Conservation (phyloP, 2,888 invertebrate genomes). For the Ophion ellenae region DNA sequence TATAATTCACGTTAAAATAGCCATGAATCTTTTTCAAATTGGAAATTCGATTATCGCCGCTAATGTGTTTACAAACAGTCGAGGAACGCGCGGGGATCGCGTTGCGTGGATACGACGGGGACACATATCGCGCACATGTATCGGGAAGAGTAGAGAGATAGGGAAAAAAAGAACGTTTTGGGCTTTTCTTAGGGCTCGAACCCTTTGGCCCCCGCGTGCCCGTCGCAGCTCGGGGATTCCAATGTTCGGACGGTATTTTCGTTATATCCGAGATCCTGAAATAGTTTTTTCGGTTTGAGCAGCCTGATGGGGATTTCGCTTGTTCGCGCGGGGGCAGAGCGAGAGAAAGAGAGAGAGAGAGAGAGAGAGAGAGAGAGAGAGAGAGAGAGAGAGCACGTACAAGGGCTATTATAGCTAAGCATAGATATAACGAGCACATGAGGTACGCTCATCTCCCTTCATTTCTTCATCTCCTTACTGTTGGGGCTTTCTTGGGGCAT, state of each 20-base stretch:
- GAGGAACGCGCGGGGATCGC: conserved; percentile 3
- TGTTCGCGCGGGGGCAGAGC: conserved; percentile 62
- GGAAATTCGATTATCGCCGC: conserved; percentile 58
- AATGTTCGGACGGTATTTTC: conserved; percentile 69
- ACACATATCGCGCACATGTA: conserved; percentile 17
- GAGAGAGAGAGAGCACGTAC: conserved; percentile 11
- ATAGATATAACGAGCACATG: conserved; percentile 14
- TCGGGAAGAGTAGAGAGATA: conserved; percentile 9
- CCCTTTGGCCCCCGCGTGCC: conserved; percentile 23
- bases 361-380: conserved; percentile 3
- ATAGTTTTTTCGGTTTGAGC: conserved; percentile 74
- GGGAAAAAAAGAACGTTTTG: conserved; percentile 12
- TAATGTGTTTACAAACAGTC: conserved; percentile 68
- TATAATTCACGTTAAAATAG: conserved; percentile 64
- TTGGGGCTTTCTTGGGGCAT: conserved; percentile 64
- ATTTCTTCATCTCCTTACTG: conserved; percentile 32
- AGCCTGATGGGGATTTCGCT: conserved; percentile 44
- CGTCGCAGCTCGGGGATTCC: conserved; percentile 69
- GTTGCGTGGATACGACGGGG: conserved; percentile 20
- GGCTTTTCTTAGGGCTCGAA: conserved; percentile 59
- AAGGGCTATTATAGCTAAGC: conserved; percentile 28
- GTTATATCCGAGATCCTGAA: conserved; percentile 73
- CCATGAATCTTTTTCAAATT: conserved; percentile 56
- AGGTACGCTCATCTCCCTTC: conserved; percentile 23
- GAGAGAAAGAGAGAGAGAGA: conserved; percentile 2